Base-by-base conservation (phyloP, 2,888 invertebrate species). In the Tenthredo mesomela region DNA sequence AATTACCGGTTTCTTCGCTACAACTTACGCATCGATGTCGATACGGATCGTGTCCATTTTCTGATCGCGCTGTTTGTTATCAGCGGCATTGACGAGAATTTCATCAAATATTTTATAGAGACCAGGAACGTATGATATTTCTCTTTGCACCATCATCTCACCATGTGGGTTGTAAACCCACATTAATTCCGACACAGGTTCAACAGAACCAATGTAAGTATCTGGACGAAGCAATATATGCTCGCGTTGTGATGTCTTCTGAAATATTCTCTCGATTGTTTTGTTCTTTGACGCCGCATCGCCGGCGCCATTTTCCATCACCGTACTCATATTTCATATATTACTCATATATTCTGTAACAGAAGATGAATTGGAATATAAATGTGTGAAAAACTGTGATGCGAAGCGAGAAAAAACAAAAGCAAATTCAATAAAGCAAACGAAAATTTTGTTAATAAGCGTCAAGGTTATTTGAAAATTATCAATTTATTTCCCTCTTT, bases 51-150 rank as follows among this genome's bases (percentile, higher is more conserved):
- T 95, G 91, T 97, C 97, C 99, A 99, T 99, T 86, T 95, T 96
- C 7, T 96, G 94, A 92, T 99, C 99, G 83, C 99, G 95, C 92
- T 99, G 98, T 92, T 99, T 99, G 93, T 99, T 99, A 93, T 99
- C 99, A 85, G 99, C 98, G 21, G 99, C 99, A 94, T 99, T 99
- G 0, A 99, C 99, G 88, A 99, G 95, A 89, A 99, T 99, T 96
- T 99, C 99, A 93, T 99, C 99, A 94, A 97, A 99, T 91, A 99
- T 99, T 94, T 99, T 99, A 94, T 99, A 99, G 71, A 99, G 95
- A 83, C 98, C 99, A 88, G 99, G 99, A 78, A 99, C 99, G 94
- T 96, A 99, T 70, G 96, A 96, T 78, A 99, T 96, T 90, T 98
- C 97, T 87, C 95, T 95, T 91, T 98, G 97, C 0, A 97, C 94